Percentiles rank a stretch among this genome's conserved stretches.
phyloP scores from a whole-genome alignment of 2,797 vertebrate genomes.

The Tamandua tetradactyla region DNA sequence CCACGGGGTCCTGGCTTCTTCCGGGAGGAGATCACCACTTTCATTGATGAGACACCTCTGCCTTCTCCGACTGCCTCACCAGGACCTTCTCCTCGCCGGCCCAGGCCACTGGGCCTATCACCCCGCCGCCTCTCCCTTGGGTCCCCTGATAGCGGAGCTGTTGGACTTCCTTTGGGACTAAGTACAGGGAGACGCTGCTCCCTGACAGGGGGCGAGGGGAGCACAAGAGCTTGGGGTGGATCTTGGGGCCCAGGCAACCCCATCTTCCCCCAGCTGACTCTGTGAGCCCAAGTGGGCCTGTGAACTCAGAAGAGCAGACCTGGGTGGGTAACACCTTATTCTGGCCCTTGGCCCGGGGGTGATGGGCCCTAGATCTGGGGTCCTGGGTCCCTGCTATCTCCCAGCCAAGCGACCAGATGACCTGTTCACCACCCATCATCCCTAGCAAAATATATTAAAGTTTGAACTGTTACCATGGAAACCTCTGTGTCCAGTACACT shows the following conservation, averaged over 20 bases:
- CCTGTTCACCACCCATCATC: conserved; percentile 42
- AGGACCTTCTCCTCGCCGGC: conserved; percentile 82
- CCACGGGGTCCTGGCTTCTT: conserved; percentile 85
- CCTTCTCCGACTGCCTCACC: conserved; percentile 87
- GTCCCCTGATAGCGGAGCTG: conserved; percentile 65
- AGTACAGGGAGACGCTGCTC: conserved; percentile 81
- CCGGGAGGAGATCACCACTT: conserved; percentile 89
- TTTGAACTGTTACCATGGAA: conserved; percentile 73
- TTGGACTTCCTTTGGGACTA: conserved; percentile 73
- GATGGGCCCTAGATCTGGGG: conserved; percentile 18
- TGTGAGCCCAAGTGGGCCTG: conserved; percentile 58
- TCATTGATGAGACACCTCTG: conserved; percentile 88
- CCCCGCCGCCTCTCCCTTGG: conserved; percentile 84
- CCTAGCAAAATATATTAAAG: conserved; percentile 78
- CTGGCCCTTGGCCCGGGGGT: conserved; percentile 22
- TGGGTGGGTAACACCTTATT: not conserved
- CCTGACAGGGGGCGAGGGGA: conserved; percentile 79
- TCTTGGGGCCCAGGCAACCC: conserved; percentile 70
- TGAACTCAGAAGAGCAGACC: conserved; percentile 22
- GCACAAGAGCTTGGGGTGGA: conserved; percentile 68
- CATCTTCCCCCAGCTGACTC: conserved; percentile 74
- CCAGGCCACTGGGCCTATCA: conserved; percentile 75
- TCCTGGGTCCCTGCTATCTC: not conserved
- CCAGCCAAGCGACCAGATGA: conserved; percentile 53
- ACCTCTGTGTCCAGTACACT: conserved; percentile 21